Evolutionary conservation across 1,140 invertebrate genomes (phyloP).

Genomic region (Batillaria attramentaria): DNA sequence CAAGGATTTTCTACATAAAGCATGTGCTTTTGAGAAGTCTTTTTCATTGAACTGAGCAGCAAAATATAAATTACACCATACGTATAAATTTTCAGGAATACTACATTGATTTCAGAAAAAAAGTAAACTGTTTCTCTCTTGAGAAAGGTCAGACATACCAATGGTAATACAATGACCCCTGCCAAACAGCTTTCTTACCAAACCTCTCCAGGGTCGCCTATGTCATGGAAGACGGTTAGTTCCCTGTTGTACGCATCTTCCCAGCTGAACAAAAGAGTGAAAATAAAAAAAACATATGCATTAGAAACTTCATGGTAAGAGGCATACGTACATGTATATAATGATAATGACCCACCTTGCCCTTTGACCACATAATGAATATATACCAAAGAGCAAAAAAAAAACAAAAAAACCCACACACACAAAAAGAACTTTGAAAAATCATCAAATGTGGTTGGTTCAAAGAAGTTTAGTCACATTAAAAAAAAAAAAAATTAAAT

Average conservation of each 20-base stretch:
- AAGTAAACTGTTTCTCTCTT: neutral
- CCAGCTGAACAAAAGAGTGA: slow-evolving; percentile 78
- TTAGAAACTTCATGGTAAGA: too few species aligned
- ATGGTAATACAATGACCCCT: slow-evolving; percentile 1
- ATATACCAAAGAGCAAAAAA: too few species aligned
- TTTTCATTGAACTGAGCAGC: neutral
- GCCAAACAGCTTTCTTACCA: slow-evolving; percentile 75
- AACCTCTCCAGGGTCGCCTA: slow-evolving; percentile 91
- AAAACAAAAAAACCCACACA: too few species aligned
- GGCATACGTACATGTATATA: too few species aligned
- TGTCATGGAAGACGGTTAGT: slow-evolving; percentile 84
- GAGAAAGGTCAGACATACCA: neutral
- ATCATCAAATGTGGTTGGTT: too few species aligned
- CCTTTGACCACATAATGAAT: too few species aligned
- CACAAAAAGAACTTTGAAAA: too few species aligned
- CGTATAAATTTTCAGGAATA: neutral
- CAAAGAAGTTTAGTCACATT: too few species aligned
- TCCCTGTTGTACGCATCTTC: slow-evolving; percentile 85
- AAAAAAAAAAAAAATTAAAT: too few species aligned
- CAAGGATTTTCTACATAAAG: too few species aligned
- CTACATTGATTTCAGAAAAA: neutral
- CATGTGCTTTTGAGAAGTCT: too few species aligned
- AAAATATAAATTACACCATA: neutral
- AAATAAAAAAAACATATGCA: slow-evolving; percentile 7
- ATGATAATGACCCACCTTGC: too few species aligned